Evolutionary conservation across 2,113 vertebrate genomes (phyloP).

Genomic region (Semnornis frantzii): DNA sequence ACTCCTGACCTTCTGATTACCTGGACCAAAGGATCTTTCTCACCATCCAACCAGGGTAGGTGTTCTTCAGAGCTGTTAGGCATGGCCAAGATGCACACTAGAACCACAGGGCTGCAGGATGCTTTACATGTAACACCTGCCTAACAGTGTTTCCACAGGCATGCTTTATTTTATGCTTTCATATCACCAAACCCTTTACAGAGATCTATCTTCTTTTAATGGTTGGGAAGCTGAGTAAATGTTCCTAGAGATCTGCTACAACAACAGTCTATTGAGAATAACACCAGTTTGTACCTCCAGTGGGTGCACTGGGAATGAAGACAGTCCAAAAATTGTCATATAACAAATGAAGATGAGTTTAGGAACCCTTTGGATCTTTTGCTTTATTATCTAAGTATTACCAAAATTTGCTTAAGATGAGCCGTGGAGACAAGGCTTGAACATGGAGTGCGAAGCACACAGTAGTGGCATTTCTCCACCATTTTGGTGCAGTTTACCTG

Average conservation of each 20-base stretch:
- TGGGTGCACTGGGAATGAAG: not conserved
- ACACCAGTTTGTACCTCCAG: not conserved
- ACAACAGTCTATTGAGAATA: not conserved
- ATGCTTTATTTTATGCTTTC: not conserved
- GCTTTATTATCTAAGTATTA: not conserved
- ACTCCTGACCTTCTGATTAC: not conserved
- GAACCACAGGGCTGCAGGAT: not conserved
- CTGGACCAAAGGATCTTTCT: not conserved
- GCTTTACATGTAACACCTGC: not conserved
- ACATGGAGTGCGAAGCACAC: not conserved
- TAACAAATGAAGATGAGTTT: not conserved
- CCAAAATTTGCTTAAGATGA: not conserved
- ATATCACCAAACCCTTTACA: not conserved
- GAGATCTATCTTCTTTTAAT: not conserved
- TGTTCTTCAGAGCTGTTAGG: not conserved
- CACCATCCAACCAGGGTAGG: not conserved
- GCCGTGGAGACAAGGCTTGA: not conserved
- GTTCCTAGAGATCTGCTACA: not conserved
- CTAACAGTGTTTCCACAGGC: not conserved
- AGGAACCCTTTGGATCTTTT: not conserved
- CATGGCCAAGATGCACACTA: not conserved
- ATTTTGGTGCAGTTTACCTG: not conserved
- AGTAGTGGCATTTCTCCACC: not conserved
- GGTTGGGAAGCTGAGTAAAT: not conserved
- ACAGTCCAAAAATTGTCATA: rapidly evolving